Percentiles rank a stretch among this genome's conserved stretches.
Evolutionary conservation across 2,888 invertebrate species (phyloP).

Genomic region (Caenorhabditis sulstoni): DNA sequence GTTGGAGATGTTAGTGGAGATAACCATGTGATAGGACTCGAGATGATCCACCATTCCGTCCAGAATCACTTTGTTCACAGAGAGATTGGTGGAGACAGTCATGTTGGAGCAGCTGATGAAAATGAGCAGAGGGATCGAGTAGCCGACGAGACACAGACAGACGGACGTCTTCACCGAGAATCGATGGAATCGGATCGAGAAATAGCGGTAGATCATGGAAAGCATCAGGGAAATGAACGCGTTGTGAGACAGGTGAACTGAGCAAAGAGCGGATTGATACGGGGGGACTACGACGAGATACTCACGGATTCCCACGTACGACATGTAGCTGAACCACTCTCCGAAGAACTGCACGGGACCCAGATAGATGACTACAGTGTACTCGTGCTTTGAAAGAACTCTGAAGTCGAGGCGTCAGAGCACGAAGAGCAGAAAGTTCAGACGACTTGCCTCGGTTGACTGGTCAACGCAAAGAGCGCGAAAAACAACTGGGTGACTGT

Average conservation of each 20-base stretch:
- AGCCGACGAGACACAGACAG: conserved; percentile 37
- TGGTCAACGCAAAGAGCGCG: conserved; percentile 24
- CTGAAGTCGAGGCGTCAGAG: conserved; percentile 7
- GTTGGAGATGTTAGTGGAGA: conserved; percentile 37
- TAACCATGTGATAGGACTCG: conserved; percentile 40
- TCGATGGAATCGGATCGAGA: conserved; percentile 31
- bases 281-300: neutral
- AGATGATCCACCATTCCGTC: conserved; percentile 33
- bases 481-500: conserved; percentile 47
- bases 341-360: conserved; percentile 51
- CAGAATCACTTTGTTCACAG: conserved; percentile 26
- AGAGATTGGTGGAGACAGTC: neutral
- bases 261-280: too few species aligned
- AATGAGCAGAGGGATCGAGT: conserved; percentile 39
- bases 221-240: conserved; percentile 54
- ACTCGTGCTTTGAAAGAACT: conserved; percentile 42
- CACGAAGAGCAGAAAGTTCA: too few species aligned
- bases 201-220: conserved; percentile 58
- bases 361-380: conserved; percentile 49
- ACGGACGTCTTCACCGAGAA: conserved; percentile 35
- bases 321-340: conserved; percentile 56
- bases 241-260: conserved; percentile 50
- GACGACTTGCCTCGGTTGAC: conserved; percentile 42
- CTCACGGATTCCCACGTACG: conserved; percentile 52
- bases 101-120: conserved; percentile 27